Base-by-base conservation (phyloP, 2,113 vertebrate genomes). In the Myotis lucifugus region DNA sequence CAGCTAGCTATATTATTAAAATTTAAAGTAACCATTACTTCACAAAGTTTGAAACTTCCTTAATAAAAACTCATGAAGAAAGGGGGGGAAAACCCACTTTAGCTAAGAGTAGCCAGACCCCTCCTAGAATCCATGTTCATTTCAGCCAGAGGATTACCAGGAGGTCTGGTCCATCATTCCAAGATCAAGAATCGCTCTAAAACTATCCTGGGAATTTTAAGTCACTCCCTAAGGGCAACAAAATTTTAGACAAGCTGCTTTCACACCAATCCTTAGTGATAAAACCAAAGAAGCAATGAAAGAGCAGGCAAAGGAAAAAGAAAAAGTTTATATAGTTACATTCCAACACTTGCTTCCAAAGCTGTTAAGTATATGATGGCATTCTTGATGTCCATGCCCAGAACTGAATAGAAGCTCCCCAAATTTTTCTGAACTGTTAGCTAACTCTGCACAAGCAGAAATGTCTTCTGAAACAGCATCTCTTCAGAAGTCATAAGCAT, bases 131-230 rank as follows among this genome's bases (percentile, higher is more conserved):
- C 46, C 48, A 88, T 14, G 6, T 81, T 84, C 40, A n/a, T 15
- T 89, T 73, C 11, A 18, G 40, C 40, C 84, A 56, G 46, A 77
- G 13, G 85, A 77, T 94, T 95, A 84, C 25, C 34, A 76, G 27
- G 25, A 92, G 56, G 46, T 83, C 86, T 94, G 52, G 42, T 88
- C n/a, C 42, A 91, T 95, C 89, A 81, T 64, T 85, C 59, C 61
- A 82, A 94, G 40, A 87, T 87, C 59, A 95, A 91, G 76, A 94
- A 95, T 85, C 78, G 70, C 85, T 95, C 91, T 81, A 67, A 97
- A 96, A 96, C 64, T 89, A 96, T 70, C 93, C 72, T 94, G 81
- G 85, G 94, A 96, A 96, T 93, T 97, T 96, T 96, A 93, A 96
- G 76, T 85, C 74, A 97, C 66, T 96, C 86, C 93, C 18, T 90